Conservation (phyloP, 53 echinoderm and acorn worm species). For the Paracentrotus lividus region DNA sequence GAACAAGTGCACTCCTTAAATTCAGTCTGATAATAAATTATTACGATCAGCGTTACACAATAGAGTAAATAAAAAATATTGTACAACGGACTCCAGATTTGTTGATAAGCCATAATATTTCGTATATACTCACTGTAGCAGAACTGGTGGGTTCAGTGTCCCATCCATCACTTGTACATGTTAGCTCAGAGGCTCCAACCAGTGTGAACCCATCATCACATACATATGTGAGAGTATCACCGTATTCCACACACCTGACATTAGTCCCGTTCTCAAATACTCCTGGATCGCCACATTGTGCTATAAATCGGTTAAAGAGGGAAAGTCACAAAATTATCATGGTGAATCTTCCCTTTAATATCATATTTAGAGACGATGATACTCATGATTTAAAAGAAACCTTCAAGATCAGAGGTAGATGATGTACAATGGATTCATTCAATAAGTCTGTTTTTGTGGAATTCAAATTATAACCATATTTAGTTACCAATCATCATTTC, state of each 20-base stretch:
- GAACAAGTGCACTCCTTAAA: too few species aligned
- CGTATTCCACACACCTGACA: conserved; percentile 68
- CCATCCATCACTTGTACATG: conserved; percentile 71
- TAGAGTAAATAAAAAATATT: too few species aligned
- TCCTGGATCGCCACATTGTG: conserved; percentile 79
- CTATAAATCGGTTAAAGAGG: not conserved
- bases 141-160: conserved; percentile 65
- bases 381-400: too few species aligned
- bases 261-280: conserved; percentile 65
- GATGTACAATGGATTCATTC: too few species aligned
- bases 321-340: not conserved
- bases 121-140: conserved; percentile 70
- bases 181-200: conserved; percentile 76
- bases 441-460: too few species aligned
- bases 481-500: too few species aligned
- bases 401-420: too few species aligned
- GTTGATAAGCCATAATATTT: not conserved
- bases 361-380: too few species aligned
- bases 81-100: not conserved
- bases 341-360: too few species aligned
- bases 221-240: conserved; percentile 68
- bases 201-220: conserved; percentile 69
- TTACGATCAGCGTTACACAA: too few species aligned
- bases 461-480: too few species aligned
- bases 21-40: too few species aligned